Evolutionary conservation across 2,113 vertebrate genomes (phyloP).

Genomic region (Myiozetetes cayanensis): DNA sequence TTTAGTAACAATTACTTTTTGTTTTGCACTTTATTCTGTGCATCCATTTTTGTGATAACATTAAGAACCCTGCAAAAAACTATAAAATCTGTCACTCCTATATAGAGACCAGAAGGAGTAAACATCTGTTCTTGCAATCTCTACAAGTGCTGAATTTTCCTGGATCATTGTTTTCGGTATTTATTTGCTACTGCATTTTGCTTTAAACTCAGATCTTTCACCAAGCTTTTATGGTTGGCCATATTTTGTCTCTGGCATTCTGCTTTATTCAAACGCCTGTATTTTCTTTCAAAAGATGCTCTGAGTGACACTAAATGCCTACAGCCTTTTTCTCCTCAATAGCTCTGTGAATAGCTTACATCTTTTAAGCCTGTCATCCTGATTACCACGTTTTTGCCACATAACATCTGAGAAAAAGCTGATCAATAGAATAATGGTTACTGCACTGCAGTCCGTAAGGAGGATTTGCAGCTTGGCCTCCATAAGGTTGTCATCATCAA

Average conservation of each 20-base stretch:
- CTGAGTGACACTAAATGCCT: neutral
- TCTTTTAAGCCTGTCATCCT: constrained; percentile 22
- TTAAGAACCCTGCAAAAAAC: neutral
- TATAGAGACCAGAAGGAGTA: neutral
- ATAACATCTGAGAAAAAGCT: constrained; percentile 30
- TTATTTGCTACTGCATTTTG: neutral
- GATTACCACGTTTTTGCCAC: neutral
- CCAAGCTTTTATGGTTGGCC: neutral
- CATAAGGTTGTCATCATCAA: constrained; percentile 49
- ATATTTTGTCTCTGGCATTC: neutral
- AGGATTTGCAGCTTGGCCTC: constrained; percentile 19
- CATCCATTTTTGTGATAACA: neutral
- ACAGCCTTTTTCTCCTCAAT: neutral
- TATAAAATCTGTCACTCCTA: neutral
- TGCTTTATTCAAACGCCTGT: neutral
- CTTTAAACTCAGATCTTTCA: neutral
- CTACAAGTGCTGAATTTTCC: neutral
- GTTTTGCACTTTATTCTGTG: neutral
- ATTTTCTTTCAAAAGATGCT: neutral
- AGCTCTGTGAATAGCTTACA: neutral
- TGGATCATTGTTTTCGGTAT: neutral
- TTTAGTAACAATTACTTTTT: neutral
- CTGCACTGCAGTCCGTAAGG: neutral
- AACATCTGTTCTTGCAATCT: neutral
- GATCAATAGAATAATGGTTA: constrained; percentile 26